phyloP scores from a whole-genome alignment of 2,888 invertebrate species.

The Eupeodes luniger region DNA sequence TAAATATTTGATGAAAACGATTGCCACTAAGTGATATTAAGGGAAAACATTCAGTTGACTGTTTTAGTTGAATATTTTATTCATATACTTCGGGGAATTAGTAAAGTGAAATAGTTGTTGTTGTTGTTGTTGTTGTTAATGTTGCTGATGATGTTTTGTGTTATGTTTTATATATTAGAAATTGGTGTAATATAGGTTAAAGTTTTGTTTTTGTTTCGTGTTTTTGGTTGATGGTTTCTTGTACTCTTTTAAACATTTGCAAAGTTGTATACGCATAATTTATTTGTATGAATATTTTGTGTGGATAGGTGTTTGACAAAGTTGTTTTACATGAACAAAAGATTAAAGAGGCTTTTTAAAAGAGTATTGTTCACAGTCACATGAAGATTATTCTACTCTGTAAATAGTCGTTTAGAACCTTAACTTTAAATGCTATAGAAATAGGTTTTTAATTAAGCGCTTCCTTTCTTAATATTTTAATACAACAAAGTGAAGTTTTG shows the following conservation, averaged over 20 bases:
- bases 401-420: no score
- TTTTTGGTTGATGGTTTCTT: not conserved
- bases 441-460: no score
- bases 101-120: not conserved
- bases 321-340: not conserved
- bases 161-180: not conserved
- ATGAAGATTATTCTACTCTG: no score
- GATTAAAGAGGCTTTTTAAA: no score
- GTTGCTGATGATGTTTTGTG: no score
- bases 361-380: no score
- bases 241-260: not conserved
- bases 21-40: conserved; percentile 56
- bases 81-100: conserved; percentile 18
- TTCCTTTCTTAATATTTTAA: no score
- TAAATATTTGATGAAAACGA: conserved; percentile 71
- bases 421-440: no score
- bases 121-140: not conserved
- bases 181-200: not conserved
- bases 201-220: not conserved
- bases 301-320: not conserved
- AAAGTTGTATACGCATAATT: conserved; percentile 2
- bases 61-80: conserved; percentile 51
- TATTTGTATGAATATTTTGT: not conserved
- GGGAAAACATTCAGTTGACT: conserved; percentile 47
- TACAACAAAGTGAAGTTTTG: no score